Percentiles rank a stretch among this genome's conserved stretches.
Conservation (phyloP, 2,113 vertebrate species). For the Eurypyga helias region DNA sequence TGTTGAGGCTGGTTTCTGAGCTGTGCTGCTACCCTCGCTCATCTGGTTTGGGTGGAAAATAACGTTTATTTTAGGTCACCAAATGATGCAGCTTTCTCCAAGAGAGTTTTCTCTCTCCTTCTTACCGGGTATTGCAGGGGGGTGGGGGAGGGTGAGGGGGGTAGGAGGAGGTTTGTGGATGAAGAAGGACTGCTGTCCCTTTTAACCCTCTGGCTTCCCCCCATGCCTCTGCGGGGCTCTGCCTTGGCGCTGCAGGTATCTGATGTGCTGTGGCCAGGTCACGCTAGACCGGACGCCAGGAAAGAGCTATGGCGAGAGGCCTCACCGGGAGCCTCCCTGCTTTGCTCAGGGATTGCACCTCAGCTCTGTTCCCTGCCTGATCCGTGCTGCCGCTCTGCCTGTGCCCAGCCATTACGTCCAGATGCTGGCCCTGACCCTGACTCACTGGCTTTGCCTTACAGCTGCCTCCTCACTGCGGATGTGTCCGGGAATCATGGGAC, state of each 20-base stretch:
- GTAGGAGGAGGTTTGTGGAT: background rate
- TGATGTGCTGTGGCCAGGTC: rapidly evolving
- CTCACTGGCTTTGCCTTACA: background rate
- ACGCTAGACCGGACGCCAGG: rapidly evolving
- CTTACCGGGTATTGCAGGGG: too few relatives aligned
- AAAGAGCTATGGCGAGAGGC: background rate
- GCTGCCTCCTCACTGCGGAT: background rate
- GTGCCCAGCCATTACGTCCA: background rate
- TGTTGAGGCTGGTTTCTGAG: background rate
- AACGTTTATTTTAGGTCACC: background rate
- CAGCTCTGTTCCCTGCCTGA: background rate
- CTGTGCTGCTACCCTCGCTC: background rate
- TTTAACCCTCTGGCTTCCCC: background rate
- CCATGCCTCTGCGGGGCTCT: rapidly evolving
- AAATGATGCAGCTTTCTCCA: background rate
- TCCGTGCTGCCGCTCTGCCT: background rate
- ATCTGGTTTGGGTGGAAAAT: background rate
- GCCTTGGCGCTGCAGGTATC: background rate
- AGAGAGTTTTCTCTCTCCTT: background rate
- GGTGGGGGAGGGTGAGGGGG: background rate
- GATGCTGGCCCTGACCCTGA: background rate
- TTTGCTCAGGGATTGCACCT: background rate
- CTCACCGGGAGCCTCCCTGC: background rate
- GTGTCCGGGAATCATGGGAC: background rate
- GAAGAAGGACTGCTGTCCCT: background rate